Conservation (phyloP, 1,140 invertebrate genomes). For the Goniozus legneri region DNA sequence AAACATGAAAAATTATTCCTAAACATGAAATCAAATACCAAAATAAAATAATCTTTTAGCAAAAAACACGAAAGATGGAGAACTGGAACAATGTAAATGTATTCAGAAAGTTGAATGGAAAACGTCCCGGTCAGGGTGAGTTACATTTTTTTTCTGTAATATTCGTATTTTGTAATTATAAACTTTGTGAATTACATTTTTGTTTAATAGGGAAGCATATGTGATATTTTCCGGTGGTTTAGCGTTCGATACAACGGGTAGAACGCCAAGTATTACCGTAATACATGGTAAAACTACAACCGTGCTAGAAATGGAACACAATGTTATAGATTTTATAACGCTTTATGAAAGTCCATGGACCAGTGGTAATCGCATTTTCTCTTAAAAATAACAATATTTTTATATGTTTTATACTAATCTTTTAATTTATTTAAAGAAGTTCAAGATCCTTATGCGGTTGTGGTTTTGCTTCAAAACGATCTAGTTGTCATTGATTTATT, state of each 20-base stretch:
- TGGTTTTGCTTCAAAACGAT: slow-evolving; percentile 96
- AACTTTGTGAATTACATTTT: not conserved
- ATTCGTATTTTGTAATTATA: too few species aligned
- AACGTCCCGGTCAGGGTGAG: slow-evolving; percentile 82
- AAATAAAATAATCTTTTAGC: slow-evolving; percentile 56
- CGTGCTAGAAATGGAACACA: slow-evolving; percentile 98
- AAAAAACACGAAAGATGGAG: slow-evolving; percentile 83
- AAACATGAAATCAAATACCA: slow-evolving; percentile 25
- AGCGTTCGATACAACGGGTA: slow-evolving; percentile 81
- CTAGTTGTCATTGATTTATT: slow-evolving; percentile 96
- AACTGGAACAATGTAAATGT: slow-evolving; percentile 82
- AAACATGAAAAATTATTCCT: too few species aligned
- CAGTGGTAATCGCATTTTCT: slow-evolving; percentile 72
- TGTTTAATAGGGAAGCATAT: slow-evolving; percentile 70
- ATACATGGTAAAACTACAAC: slow-evolving; percentile 93
- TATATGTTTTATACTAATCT: too few species aligned
- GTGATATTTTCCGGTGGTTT: slow-evolving; percentile 95
- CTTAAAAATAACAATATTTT: too few species aligned
- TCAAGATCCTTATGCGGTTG: slow-evolving; percentile 95
- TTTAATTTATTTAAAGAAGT: slow-evolving; percentile 67
- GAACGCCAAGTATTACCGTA: slow-evolving; percentile 92
- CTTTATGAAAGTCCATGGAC: slow-evolving; percentile 91
- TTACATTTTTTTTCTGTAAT: too few species aligned
- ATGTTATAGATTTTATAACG: slow-evolving; percentile 94
- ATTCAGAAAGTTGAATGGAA: slow-evolving; percentile 96